Conservation (phyloP, 2,888 invertebrate genomes). For the Anorthoa munda region DNA sequence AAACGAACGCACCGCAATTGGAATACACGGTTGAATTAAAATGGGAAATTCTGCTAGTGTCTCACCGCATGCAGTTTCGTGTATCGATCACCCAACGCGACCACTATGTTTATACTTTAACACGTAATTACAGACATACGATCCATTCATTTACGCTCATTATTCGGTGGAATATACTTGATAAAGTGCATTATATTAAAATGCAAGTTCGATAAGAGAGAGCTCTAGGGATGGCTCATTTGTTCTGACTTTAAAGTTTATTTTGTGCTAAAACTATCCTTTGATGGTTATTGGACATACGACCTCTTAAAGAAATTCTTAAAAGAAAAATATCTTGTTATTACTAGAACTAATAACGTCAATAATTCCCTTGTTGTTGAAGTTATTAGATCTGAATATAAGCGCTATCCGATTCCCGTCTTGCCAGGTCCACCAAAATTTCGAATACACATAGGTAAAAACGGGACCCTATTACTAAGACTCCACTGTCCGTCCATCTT, state of each 20-base stretch:
- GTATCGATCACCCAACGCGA: constrained; percentile 44
- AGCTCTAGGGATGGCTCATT: not conserved
- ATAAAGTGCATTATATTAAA: constrained; percentile 9
- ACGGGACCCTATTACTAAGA: no score
- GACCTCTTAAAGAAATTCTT: not conserved
- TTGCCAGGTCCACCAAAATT: not conserved
- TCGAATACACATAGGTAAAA: not conserved
- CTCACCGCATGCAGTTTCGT: constrained; percentile 42
- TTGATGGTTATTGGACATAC: not conserved
- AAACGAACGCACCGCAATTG: constrained; percentile 43
- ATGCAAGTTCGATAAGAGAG: constrained; percentile 1
- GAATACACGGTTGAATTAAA: constrained; percentile 39
- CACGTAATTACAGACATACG: constrained; percentile 53
- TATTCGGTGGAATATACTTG: constrained; percentile 20
- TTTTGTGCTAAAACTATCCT: not conserved
- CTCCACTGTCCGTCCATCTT: no score
- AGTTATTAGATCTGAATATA: not conserved
- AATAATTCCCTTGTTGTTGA: no score
- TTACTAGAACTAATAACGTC: no score
- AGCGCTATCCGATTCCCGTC: no score
- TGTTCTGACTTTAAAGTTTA: not conserved
- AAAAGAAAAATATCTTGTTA: not conserved
- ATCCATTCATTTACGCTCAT: constrained; percentile 49
- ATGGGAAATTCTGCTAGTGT: constrained; percentile 32
- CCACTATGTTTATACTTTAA: constrained; percentile 54